Base-by-base conservation (phyloP, 2,888 invertebrate genomes). In the Drosophila antonietae region DNA sequence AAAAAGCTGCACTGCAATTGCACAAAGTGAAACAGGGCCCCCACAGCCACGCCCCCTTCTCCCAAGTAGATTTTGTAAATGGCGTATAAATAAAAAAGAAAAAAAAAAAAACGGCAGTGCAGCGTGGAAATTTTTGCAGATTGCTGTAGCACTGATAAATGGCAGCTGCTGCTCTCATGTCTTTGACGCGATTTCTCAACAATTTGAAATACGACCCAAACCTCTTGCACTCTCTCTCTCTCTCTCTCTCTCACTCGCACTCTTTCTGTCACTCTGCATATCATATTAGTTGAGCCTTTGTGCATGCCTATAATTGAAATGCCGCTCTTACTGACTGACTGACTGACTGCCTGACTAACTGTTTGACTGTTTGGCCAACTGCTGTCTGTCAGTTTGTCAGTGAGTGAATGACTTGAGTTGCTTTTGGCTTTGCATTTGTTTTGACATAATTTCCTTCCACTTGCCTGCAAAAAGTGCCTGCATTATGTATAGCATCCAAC, bases 371-470 rank as follows among this genome's bases (percentile, higher is more conserved):
- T 51, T 51, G 51, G 33, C 35, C 14, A 35, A 31, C 68, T 68
- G 52, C 68, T 68, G 52, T 59, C 35, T 65, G 51, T 63, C 80
- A 33, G 49, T 12, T 18, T 28, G 51, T 15, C 52, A 61, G 62
- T 75, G 61, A 46, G 47, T 65, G 68, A 79, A 71, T 84, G 83
- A 67, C 70, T 78, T 78, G 88, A 68, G 63, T 71, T 72, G 75
- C 66, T 56, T 71, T 46, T 60, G 64, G 28, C 18, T 66, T 64
- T 65, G 57, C 80, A 66, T 86, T 84, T 84, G 89, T 88, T 84
- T 84, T 86, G 87, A 86, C 89, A 86, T 84, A 83, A 88, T 83
- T 88, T 88, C 76, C 76, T 88, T 88, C 76, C 73, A 83, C 74
- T 82, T 85, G 83, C 68, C 70, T 63, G 78, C 59, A 55, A 73